Evolutionary conservation across 2,113 vertebrate species (phyloP).

Genomic region (Oreochromis spilurus): DNA sequence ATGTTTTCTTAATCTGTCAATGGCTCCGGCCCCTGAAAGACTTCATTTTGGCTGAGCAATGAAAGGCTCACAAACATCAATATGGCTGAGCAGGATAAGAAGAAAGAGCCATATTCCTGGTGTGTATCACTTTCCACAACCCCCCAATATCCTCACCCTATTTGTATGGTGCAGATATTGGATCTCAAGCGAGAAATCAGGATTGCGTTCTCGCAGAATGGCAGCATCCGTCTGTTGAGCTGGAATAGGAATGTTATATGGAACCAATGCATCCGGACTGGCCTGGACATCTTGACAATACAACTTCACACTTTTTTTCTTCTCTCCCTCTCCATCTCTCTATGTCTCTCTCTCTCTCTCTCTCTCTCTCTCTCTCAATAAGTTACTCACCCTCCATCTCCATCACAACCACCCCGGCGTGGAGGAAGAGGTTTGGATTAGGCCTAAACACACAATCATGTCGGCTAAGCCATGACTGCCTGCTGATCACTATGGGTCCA

Average conservation of each 20-base stretch:
- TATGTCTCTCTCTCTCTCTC: constrained; percentile 1
- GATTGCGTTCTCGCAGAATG: constrained; percentile 61
- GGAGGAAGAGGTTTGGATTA: constrained; percentile 58
- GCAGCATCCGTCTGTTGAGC: constrained; percentile 47
- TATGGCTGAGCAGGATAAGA: constrained; percentile 71
- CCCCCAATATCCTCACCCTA: constrained; percentile 46
- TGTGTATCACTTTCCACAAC: constrained; percentile 39
- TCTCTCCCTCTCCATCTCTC: background rate
- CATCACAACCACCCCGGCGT: constrained; percentile 46
- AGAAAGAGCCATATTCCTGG: constrained; percentile 65
- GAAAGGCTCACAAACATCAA: constrained; percentile 71
- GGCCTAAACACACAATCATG: constrained; percentile 69
- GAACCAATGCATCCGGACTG: constrained; percentile 72
- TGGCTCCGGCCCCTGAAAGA: constrained; percentile 57
- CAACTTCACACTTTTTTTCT: constrained; percentile 40
- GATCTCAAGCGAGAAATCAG: constrained; percentile 65
- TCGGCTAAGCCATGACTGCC: constrained; percentile 49
- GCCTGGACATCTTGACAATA: constrained; percentile 62
- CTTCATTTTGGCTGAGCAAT: constrained; percentile 71
- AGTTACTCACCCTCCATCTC: constrained; percentile 42
- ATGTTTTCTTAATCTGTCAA: constrained; percentile 71
- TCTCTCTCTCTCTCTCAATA: constrained; percentile 34
- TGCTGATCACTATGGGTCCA: constrained; percentile 40
- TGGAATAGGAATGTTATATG: constrained; percentile 73
- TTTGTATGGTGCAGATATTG: constrained; percentile 72